Conservation (phyloP, 1,140 invertebrate species). For the Cydia strobilella region DNA sequence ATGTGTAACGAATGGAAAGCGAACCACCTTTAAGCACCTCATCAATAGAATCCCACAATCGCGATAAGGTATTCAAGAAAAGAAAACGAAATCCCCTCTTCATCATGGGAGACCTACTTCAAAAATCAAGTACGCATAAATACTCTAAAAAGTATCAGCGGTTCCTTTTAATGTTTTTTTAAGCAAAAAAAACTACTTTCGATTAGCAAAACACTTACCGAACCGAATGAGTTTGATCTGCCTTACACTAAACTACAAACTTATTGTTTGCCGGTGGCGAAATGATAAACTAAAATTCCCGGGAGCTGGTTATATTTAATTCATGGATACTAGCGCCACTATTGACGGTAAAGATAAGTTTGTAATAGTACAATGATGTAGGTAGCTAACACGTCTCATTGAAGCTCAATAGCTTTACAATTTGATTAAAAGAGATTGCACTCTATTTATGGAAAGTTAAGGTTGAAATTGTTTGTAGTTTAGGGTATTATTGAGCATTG, state of each 20-base stretch:
- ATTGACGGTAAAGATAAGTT: conserved; percentile 7
- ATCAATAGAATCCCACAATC: not conserved
- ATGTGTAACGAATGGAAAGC: no score
- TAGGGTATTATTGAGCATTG: conserved; percentile 34
- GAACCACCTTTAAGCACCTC: no score
- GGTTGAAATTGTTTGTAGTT: conserved; percentile 24
- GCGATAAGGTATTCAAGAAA: not conserved
- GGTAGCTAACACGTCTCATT: conserved; percentile 37
- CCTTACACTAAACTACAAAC: not conserved
- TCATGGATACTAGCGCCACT: conserved; percentile 4
- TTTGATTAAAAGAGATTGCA: not conserved
- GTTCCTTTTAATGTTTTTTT: conserved; percentile 26
- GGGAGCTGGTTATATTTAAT: conserved; percentile 20
- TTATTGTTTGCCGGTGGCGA: not conserved
- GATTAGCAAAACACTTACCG: conserved; percentile 30
- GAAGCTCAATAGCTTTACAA: conserved; percentile 28
- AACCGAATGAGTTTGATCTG: conserved; percentile 23
- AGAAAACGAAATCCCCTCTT: conserved; percentile 5
- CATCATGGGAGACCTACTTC: conserved; percentile 20
- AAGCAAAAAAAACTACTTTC: conserved; percentile 29
- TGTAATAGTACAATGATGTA: conserved; percentile 36
- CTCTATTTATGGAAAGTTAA: not conserved
- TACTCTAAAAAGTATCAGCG: conserved; percentile 18
- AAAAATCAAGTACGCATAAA: conserved; percentile 29
- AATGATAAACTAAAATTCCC: conserved; percentile 39